Evolutionary conservation across 2,797 vertebrate genomes (phyloP).

Genomic region (Pteronotus mesoamericanus): DNA sequence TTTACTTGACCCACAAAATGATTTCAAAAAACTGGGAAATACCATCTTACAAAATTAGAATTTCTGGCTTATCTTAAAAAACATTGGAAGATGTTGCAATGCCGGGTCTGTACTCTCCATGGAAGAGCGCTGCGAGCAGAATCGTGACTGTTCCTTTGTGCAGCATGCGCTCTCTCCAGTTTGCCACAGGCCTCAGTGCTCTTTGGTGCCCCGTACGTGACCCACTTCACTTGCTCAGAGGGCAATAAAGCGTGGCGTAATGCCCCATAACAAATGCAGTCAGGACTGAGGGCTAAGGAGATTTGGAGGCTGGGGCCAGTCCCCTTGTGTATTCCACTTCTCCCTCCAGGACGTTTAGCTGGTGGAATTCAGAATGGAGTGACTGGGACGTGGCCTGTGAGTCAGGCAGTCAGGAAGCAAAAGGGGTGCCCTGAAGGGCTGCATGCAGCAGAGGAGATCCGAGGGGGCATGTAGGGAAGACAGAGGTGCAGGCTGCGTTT

Average conservation of each 20-base stretch:
- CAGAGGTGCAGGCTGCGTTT: rapidly evolving
- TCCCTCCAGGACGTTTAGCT: not conserved
- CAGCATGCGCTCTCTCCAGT: not conserved
- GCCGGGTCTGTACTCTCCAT: not conserved
- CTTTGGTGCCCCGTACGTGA: not conserved
- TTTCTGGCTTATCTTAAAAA: not conserved
- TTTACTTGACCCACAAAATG: not conserved
- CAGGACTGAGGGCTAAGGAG: not conserved
- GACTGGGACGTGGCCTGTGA: not conserved
- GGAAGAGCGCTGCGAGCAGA: not conserved
- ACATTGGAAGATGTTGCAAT: not conserved
- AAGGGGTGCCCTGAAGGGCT: not conserved
- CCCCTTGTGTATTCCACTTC: not conserved
- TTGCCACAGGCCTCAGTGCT: not conserved
- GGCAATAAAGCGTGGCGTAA: not conserved
- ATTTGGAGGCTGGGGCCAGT: not conserved
- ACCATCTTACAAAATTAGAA: not conserved
- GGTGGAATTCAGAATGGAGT: not conserved
- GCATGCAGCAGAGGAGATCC: not conserved
- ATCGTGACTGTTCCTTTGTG: too few relatives aligned
- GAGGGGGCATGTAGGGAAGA: not conserved
- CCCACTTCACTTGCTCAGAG: not conserved
- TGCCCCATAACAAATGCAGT: not conserved
- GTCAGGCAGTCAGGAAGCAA: not conserved
- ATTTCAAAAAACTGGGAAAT: not conserved